These are phyloP conservation scores for Coturnix japonica DNA, from an alignment of 2,113 vertebrate species.

Conservation along the genomic window DNA sequence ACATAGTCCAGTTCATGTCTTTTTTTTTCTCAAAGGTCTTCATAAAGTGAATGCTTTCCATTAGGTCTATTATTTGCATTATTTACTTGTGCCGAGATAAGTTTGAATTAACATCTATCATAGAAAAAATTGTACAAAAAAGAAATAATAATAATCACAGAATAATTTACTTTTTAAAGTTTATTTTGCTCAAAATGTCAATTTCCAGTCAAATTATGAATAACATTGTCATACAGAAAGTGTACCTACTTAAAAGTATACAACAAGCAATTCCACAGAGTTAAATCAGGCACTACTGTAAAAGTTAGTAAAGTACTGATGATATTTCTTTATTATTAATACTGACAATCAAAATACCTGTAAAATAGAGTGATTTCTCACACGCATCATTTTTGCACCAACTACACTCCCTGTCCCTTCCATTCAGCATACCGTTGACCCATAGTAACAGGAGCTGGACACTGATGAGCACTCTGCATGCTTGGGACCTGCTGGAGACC, in stretches of 20 bases:
- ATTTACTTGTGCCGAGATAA: neutral
- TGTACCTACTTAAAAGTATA: neutral
- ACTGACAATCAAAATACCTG: neutral
- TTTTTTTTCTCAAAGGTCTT: neutral
- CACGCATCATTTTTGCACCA: too few relatives aligned
- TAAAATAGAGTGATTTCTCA: neutral
- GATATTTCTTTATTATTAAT: neutral
- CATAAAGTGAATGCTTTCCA: neutral
- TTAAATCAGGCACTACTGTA: neutral
- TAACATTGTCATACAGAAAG: neutral
- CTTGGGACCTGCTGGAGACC: neutral
- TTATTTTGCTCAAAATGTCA: neutral
- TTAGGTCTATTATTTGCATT: neutral
- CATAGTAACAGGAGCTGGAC: fast-evolving
- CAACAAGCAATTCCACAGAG: neutral
- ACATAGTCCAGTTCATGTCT: neutral
- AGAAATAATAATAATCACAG: too few relatives aligned
- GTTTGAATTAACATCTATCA: neutral
- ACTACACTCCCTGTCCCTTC: neutral
- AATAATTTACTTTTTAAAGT: neutral
- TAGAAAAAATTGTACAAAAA: neutral
- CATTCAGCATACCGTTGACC: neutral
- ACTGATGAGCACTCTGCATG: neutral
- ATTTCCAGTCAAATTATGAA: neutral
- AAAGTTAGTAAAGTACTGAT: neutral